Percentiles rank a stretch among this genome's conserved stretches.
Conservation (phyloP, 2,113 vertebrate genomes). For the Psephotus haematonotus region DNA sequence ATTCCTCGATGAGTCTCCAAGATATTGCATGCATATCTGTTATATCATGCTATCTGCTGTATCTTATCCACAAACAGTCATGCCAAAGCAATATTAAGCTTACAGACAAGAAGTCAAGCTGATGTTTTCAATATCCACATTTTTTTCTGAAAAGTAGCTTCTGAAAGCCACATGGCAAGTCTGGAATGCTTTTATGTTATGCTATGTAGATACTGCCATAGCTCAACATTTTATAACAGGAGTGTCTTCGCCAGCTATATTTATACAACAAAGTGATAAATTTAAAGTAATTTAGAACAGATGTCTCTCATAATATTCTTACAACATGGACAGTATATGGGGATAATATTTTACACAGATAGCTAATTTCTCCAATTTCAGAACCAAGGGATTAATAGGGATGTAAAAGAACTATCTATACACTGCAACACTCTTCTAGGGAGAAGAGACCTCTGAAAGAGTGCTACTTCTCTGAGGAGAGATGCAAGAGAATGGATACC, state of each 20-base stretch:
- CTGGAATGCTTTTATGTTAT: not conserved
- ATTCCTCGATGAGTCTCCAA: not conserved
- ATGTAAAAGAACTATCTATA: not conserved
- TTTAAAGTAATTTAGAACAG: conserved; percentile 10
- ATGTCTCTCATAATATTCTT: not conserved
- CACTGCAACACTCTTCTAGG: not conserved
- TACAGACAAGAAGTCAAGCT: not conserved
- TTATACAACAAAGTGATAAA: not conserved
- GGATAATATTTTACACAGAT: not conserved
- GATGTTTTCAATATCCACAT: not conserved
- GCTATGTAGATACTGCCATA: not conserved
- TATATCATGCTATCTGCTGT: not conserved
- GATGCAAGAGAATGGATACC: not conserved
- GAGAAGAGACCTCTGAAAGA: not conserved
- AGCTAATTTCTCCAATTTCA: not conserved
- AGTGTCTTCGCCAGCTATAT: not conserved
- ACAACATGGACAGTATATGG: not conserved
- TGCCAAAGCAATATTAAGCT: not conserved
- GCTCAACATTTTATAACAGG: not conserved
- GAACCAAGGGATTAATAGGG: not conserved
- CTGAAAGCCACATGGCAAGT: not conserved
- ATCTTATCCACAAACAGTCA: not conserved
- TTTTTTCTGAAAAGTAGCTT: not conserved
- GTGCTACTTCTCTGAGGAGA: not conserved
- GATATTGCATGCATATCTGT: not conserved